Percentiles rank a stretch among this genome's conserved stretches.
Conservation (phyloP, 2,113 vertebrate species). For the Clarias batrachus region DNA sequence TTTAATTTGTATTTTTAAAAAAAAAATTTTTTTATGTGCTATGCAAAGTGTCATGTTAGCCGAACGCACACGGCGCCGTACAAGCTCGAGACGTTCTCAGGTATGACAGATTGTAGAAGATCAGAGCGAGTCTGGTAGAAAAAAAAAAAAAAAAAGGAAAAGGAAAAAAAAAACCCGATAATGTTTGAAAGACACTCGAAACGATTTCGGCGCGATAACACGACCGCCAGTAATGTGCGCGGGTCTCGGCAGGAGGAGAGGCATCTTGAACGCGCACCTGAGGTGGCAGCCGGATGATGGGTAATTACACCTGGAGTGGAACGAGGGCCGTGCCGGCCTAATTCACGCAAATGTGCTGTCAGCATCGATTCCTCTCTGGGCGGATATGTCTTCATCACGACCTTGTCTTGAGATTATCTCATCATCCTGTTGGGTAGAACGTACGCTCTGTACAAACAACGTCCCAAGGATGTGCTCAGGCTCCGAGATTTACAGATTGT, state of each 20-base stretch:
- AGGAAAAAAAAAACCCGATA: neutral
- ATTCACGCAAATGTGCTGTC: constrained; percentile 76
- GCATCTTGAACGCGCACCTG: constrained; percentile 5
- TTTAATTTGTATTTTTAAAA: no score
- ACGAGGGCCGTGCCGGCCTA: constrained; percentile 49
- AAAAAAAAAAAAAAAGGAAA: neutral
- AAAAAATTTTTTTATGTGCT: neutral
- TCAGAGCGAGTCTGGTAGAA: constrained; percentile 7
- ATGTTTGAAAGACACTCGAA: constrained; percentile 17
- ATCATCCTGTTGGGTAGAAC: neutral
- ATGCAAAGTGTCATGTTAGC: neutral
- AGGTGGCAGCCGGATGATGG: constrained; percentile 2
- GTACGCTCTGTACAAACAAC: neutral
- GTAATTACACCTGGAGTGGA: constrained; percentile 32
- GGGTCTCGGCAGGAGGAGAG: neutral
- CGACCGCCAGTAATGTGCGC: neutral
- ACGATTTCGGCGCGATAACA: neutral
- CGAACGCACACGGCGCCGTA: neutral
- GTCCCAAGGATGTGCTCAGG: neutral
- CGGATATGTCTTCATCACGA: constrained; percentile 73
- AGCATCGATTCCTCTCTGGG: constrained; percentile 70
- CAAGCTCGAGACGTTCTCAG: constrained; percentile 12
- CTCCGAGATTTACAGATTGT: constrained; percentile 63
- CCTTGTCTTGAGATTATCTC: constrained; percentile 31
- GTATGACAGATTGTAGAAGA: constrained; percentile 32